Base-by-base conservation (phyloP, 1,140 invertebrate species). In the Dreissena polymorpha region DNA sequence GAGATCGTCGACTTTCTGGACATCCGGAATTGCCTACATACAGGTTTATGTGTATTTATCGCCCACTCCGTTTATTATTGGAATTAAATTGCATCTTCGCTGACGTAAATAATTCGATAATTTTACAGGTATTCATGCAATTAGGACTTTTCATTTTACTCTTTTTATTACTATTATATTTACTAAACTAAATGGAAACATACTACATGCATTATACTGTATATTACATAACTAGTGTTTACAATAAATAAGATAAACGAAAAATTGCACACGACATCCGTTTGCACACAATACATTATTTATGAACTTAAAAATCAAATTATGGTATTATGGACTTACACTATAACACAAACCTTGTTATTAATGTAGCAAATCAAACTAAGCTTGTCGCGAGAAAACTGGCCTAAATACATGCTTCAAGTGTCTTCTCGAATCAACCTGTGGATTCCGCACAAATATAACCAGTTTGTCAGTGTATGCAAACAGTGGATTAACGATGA, bases 1-100 rank as follows among this genome's bases (percentile, higher is more conserved):
- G 95, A 96, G 88, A 96, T 97, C 85, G 95, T 97, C 85, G 95
- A 96, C 89, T 94, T 95, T 53, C 93, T 97, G 83, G 96, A 97
- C 89, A 93, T 97, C 84, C 94, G 94, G 60, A 94, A 94, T 89
- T 97, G 96, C 91, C 95, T 96, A 92, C 94, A 97, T 88, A 97
- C 96, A 84, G 96, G 95, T 39, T 39, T 39, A 2, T 8, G 8
- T 5, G 2, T 39, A 2, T 39, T 8, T 39, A 39, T 39, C 39
- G 39, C n/a, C 8, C 8, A 39, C 8, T 39, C 39, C 2, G 39
- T 39, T n/a, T 39, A 39, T 39, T 96, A 92, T 94, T 94, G 21
- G 23, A 23, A 23, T 13, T 8, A 3, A 0, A n/a, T 67, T 0
- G 6, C 14, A 67, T 67, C 23, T 14, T 5, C 14, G 21, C 29